Evolutionary conservation across 1,140 invertebrate genomes (phyloP).

Genomic region (Cephus cinctus): DNA sequence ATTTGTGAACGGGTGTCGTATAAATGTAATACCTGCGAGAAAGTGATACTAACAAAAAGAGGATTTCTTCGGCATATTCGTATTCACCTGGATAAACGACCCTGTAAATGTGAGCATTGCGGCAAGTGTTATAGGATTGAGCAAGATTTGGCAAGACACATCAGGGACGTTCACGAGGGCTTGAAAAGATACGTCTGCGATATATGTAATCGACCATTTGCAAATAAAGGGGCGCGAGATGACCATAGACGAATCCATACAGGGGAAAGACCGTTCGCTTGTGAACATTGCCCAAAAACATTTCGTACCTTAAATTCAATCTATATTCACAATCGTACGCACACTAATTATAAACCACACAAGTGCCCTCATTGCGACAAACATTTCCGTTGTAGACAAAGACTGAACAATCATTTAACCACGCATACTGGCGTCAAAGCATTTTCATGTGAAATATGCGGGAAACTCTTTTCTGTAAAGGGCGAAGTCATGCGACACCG

Average conservation of each 20-base stretch:
- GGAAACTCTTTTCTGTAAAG: slow-evolving; percentile 3
- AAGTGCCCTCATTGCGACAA: not conserved
- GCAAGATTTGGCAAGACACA: slow-evolving; percentile 6
- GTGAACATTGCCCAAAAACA: slow-evolving; percentile 54
- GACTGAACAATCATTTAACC: not conserved
- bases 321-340: slow-evolving; percentile 4
- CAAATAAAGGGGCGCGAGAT: slow-evolving; percentile 35
- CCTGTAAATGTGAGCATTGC: slow-evolving; percentile 1
- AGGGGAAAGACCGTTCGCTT: slow-evolving; percentile 55
- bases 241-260: slow-evolving; percentile 59
- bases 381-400: not conserved
- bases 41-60: not conserved
- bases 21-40: not conserved
- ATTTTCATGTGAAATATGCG: slow-evolving; percentile 6
- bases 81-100: not conserved
- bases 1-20: not conserved
- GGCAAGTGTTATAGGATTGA: slow-evolving; percentile 11
- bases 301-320: slow-evolving; percentile 30
- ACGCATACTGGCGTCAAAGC: not conserved
- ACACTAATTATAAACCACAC: not conserved
- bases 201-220: slow-evolving; percentile 37
- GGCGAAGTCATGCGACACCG: slow-evolving; percentile 21
- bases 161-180: slow-evolving; percentile 44
- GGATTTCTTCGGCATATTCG: not conserved
- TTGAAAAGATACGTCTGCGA: slow-evolving; percentile 44